These are phyloP conservation scores for Crocuta crocuta DNA, from an alignment of 2,113 vertebrate genomes.

Conservation along the genomic window DNA sequence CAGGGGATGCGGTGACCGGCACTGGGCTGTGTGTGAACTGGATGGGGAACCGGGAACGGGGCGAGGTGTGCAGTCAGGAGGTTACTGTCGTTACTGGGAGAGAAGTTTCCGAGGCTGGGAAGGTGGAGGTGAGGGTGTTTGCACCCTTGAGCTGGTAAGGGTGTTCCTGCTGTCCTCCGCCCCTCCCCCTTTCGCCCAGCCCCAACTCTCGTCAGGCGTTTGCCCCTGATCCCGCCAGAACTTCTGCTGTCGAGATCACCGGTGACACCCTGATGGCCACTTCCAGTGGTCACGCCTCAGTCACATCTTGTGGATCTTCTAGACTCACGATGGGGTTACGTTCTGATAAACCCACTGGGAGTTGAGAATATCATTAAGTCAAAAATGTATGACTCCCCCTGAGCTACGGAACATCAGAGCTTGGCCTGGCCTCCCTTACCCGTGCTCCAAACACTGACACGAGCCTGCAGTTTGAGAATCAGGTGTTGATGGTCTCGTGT, in stretches of 20 bases:
- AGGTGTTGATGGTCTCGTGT: background rate
- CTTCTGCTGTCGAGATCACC: background rate
- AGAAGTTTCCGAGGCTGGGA: background rate
- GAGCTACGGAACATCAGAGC: background rate
- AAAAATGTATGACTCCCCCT: background rate
- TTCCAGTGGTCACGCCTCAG: background rate
- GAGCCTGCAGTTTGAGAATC: background rate
- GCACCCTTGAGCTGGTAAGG: background rate
- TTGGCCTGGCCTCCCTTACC: background rate
- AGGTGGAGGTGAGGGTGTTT: too few species aligned
- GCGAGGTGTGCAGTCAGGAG: accelerated
- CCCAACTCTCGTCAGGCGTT: too few species aligned
- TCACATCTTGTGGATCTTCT: background rate
- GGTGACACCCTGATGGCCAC: accelerated
- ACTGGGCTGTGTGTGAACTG: background rate
- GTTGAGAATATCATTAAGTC: background rate
- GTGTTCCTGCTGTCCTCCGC: background rate
- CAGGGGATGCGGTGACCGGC: accelerated
- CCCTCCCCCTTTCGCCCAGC: background rate
- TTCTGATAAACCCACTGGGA: background rate
- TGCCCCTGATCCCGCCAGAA: background rate
- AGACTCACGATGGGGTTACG: background rate
- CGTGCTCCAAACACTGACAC: background rate
- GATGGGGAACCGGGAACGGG: background rate
- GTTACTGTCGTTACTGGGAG: background rate